A percentile compares a stretch with the other conserved stretches of the same genome.
Evolutionary conservation across 2,113 vertebrate species (phyloP).

Genomic region (Calidris pygmaea): DNA sequence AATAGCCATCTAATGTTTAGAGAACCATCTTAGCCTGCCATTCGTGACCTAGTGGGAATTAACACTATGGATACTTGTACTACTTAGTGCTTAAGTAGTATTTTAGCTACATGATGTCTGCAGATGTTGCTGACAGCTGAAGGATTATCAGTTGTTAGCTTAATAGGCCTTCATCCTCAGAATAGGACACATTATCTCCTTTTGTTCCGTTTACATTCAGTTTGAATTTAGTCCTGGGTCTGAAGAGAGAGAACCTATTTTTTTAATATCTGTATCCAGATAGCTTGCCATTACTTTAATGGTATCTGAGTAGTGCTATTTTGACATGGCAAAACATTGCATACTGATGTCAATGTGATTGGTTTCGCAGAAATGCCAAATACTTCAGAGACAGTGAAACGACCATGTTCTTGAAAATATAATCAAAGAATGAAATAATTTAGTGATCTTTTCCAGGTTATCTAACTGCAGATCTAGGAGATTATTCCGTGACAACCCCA

Average conservation of each 20-base stretch:
- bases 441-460: not conserved
- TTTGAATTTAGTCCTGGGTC: not conserved
- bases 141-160: not conserved
- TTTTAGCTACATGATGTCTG: not conserved
- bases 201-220: not conserved
- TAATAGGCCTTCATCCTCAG: not conserved
- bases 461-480: not conserved
- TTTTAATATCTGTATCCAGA: not conserved
- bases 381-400: not conserved
- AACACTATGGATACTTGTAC: not conserved
- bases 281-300: not conserved
- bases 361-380: not conserved
- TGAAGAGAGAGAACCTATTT: not conserved
- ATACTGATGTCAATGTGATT: not conserved
- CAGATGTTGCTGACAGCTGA: not conserved
- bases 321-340: not conserved
- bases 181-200: not conserved
- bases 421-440: not conserved
- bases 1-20: not conserved
- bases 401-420: not conserved
- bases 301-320: not conserved
- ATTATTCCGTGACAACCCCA: not conserved
- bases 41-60: not conserved
- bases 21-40: not conserved
- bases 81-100: not conserved